Evolutionary conservation across 2,113 vertebrate species (phyloP).

Genomic region (Ciconia boyciana): DNA sequence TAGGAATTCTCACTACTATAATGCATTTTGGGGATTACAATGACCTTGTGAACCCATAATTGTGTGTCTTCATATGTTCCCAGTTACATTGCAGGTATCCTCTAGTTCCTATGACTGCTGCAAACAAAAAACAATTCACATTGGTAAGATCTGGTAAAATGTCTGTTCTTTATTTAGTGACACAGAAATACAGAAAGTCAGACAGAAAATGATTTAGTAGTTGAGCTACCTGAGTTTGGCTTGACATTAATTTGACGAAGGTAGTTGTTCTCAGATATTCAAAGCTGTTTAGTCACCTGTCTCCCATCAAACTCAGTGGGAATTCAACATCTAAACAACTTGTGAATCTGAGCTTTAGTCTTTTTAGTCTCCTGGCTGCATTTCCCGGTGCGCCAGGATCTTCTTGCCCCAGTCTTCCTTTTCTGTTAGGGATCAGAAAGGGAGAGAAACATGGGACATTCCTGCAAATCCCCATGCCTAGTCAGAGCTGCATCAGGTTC

Average conservation of each 20-base stretch:
- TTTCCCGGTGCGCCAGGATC: neutral
- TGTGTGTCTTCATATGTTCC: neutral
- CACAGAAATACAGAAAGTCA: neutral
- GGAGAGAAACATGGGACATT: neutral
- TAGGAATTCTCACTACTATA: neutral
- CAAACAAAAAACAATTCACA: neutral
- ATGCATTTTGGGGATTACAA: fast-evolving
- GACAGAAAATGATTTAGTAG: neutral
- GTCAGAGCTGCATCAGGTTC: neutral
- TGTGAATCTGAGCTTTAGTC: neutral
- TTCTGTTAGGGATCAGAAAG: neutral
- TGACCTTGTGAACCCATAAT: neutral
- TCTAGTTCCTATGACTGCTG: neutral
- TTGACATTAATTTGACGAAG: neutral
- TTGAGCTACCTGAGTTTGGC: neutral
- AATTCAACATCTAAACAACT: neutral
- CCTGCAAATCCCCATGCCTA: neutral
- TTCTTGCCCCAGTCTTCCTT: neutral
- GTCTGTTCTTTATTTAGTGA: neutral
- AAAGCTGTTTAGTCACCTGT: neutral
- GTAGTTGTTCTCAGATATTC: neutral
- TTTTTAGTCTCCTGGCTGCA: neutral
- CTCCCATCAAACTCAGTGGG: neutral
- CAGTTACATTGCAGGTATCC: neutral
- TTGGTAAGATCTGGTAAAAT: neutral